Conservation (phyloP, 2,113 vertebrate genomes). For the Isurus oxyrinchus region DNA sequence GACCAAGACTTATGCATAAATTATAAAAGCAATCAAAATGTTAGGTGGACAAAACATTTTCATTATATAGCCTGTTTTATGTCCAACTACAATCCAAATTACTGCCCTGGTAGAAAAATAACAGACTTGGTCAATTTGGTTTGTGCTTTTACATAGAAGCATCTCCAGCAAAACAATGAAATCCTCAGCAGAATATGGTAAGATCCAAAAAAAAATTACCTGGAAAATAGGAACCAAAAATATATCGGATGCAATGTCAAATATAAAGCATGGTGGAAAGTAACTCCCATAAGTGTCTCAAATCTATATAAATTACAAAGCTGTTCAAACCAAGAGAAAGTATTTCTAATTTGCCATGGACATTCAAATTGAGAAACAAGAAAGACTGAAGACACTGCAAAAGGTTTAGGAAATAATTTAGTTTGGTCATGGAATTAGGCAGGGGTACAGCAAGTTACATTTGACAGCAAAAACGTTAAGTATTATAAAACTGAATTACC, state of each 20-base stretch:
- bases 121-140: neutral
- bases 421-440: neutral
- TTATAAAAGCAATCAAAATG: neutral
- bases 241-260: neutral
- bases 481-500: neutral
- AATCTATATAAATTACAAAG: neutral
- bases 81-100: no score
- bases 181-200: neutral
- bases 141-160: neutral
- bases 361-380: neutral
- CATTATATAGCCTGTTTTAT: neutral
- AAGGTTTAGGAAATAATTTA: neutral
- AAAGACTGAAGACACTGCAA: neutral
- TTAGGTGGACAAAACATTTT: neutral
- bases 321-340: neutral
- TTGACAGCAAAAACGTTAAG: neutral
- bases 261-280: neutral
- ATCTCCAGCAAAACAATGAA: neutral
- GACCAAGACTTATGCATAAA: neutral
- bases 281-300: neutral
- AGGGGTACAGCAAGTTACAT: neutral
- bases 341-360: neutral
- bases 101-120: no score
- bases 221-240: neutral
- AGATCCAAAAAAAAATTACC: neutral